Evolutionary conservation across 37 sponge, comb jelly and placozoan species (phyloP).

Genomic region (Theonella swinhoei): DNA sequence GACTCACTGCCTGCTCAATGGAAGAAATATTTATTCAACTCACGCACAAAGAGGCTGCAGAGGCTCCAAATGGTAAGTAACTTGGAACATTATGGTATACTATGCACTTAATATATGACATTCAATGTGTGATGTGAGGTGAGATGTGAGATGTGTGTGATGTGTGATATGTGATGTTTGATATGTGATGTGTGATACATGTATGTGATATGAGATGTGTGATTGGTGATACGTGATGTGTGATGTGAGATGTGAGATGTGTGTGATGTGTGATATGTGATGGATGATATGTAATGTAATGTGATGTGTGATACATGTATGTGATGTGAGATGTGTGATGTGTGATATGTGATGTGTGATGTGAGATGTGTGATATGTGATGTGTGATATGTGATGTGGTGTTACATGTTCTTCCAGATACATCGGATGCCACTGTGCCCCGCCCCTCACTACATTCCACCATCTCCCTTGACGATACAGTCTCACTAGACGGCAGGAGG

Average conservation of each 20-base stretch:
- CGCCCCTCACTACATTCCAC: constrained; percentile 28
- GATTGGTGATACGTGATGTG: not conserved
- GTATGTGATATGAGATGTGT: not conserved
- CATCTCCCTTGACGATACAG: constrained; percentile 1
- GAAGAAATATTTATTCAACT: constrained; percentile 70
- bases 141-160: not conserved
- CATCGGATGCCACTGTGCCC: constrained; percentile 15
- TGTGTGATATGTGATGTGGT: too few species aligned
- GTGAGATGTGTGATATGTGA: too few species aligned
- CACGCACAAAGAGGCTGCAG: constrained; percentile 35
- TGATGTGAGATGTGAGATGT: not conserved
- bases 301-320: too few species aligned
- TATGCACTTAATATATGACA: too few species aligned
- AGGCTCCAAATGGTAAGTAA: constrained; percentile 12
- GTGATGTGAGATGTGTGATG: too few species aligned
- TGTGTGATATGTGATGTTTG: not conserved
- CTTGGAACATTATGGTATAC: not conserved
- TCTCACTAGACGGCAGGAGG: not conserved
- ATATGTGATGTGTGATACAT: too few species aligned
- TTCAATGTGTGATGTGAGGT: not conserved
- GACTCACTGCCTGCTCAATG: constrained; percentile 71
- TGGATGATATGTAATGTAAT: not conserved
- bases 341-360: too few species aligned
- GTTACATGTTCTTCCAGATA: not conserved
- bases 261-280: not conserved